Evolutionary conservation across 2,113 vertebrate genomes (phyloP).

Genomic region (Gyps fulvus): DNA sequence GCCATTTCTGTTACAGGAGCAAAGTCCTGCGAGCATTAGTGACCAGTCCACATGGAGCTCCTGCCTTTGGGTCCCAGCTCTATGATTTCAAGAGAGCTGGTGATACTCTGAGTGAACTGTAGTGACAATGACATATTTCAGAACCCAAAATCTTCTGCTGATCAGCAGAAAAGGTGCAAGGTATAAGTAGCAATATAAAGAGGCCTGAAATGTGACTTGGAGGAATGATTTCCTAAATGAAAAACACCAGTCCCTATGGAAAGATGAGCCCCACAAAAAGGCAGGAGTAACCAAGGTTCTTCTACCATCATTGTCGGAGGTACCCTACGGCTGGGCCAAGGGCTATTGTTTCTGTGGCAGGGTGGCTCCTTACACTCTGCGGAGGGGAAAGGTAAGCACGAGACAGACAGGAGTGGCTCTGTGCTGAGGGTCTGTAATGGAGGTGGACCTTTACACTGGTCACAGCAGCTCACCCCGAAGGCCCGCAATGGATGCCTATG

Average conservation of each 20-base stretch:
- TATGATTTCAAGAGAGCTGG: neutral
- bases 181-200: neutral
- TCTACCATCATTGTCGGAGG: neutral
- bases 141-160: neutral
- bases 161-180: neutral
- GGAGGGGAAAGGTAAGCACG: accelerated
- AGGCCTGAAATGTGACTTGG: neutral
- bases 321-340: neutral
- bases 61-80: neutral
- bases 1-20: neutral
- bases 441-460: neutral
- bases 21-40: neutral
- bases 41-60: neutral
- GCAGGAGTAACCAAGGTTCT: neutral
- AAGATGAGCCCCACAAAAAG: neutral
- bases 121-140: neutral
- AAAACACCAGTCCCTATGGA: neutral
- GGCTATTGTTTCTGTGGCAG: neutral
- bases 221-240: neutral
- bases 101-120: neutral
- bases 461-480: neutral
- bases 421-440: neutral
- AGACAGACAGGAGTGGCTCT: neutral
- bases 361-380: neutral
- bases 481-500: neutral